A percentile compares a stretch with the other conserved stretches of the same genome.
phyloP scores from a whole-genome alignment of 2,888 invertebrate species.

The Agonum fuliginosum region DNA sequence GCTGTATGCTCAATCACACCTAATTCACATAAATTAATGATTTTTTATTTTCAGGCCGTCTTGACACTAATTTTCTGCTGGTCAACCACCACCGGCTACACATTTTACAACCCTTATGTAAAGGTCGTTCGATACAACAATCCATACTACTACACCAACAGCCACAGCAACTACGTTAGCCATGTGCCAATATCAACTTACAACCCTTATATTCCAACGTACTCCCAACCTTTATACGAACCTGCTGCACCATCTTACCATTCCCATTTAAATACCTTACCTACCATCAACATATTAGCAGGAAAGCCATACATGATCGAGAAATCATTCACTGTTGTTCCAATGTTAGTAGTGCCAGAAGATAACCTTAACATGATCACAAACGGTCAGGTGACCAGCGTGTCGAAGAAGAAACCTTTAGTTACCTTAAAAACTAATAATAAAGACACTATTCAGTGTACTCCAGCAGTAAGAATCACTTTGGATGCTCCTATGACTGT shows the following conservation, averaged over 20 bases:
- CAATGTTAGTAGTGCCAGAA: constrained; percentile 69
- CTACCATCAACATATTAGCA: constrained; percentile 68
- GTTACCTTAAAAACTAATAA: constrained; percentile 69
- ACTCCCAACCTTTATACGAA: constrained; percentile 29
- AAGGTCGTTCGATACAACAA: constrained; percentile 37
- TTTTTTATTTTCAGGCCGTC: constrained; percentile 37
- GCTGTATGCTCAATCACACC: too few relatives aligned
- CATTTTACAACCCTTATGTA: constrained; percentile 47
- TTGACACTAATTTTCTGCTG: constrained; percentile 10
- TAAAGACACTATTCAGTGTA: constrained; percentile 68
- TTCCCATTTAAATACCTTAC: constrained; percentile 63
- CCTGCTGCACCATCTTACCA: constrained; percentile 56
- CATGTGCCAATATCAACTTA: constrained; percentile 31
- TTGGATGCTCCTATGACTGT: constrained; percentile 71
- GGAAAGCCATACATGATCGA: constrained; percentile 69
- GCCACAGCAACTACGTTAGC: constrained; percentile 45
- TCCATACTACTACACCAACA: constrained; percentile 26
- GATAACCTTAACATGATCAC: constrained; percentile 69
- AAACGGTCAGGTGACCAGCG: constrained; percentile 69
- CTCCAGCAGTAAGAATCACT: constrained; percentile 72
- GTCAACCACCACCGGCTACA: constrained; percentile 3
- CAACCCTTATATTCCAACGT: constrained; percentile 40
- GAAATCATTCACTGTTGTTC: constrained; percentile 69
- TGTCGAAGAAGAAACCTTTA: constrained; percentile 69
- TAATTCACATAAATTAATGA: too few relatives aligned